Evolutionary conservation across 2,113 vertebrate species (phyloP), one percentile per base, ranked within the genome.

Genomic region (Mustela nigripes): DNA sequence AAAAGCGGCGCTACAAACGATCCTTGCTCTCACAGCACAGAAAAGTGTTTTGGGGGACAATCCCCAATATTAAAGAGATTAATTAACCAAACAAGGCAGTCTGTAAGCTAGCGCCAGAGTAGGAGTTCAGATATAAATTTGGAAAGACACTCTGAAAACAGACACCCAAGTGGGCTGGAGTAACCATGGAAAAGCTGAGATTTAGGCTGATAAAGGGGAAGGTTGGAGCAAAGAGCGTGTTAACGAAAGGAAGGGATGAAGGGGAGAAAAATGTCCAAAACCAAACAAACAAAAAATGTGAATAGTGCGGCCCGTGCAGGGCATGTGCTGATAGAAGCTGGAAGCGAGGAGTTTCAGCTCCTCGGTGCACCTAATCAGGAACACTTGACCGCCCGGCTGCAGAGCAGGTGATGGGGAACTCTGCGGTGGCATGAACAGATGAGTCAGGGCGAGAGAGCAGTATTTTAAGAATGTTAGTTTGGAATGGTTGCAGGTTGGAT

Each of bases 401-500:
- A 42, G 7, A 18, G 56, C 0, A 28, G 21, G 33, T 14, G 26
- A 19, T 33, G 15, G 15, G 36, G n/a, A 92, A 58, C 14, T 26
- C 10, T 9, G 9, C n/a, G 8, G n/a, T 24, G 24, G n/a, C 31
- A 31, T 26, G n/a, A 90, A 73, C 11, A 42, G 31, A 78, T 6
- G 7, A 86, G 31, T 42, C 31, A 33, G 1, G 78, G 24, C 33
- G 28, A 10, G 5, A 76, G 69, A 79, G 9, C 19, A 86, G 36
- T 33, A 81, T 95, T 94, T 96, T 86, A 94, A 95, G 80, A 86
- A 79, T 14, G 26, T n/a, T 67, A 86, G 39, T 83, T 97, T 96
- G 78, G 87, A 92, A 65, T 24, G 21, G 22, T 45, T 86, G 42
- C 2, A 36, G 36, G 22, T 42, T 83, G 62, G 56, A 21, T 16